Base-by-base conservation (phyloP, 2,797 vertebrate species). In the Mormyrus proboscirostris region DNA sequence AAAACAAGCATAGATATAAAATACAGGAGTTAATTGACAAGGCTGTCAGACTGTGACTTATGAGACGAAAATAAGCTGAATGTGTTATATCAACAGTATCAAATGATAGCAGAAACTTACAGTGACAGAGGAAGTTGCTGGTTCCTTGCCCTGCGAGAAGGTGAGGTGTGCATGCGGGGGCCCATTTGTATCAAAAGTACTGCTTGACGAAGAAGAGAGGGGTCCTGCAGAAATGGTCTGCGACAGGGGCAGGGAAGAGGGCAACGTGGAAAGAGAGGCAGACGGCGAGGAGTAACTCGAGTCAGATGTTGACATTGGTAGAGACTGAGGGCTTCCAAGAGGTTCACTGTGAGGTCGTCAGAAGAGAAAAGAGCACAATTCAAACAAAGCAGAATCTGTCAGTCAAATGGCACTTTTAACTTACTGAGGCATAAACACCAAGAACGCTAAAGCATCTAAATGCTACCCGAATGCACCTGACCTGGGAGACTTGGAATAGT, bases 401-500 rank as follows among this genome's bases (percentile, higher is more conserved):
- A 38, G 14, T 33, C 8, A 86, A 53, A 41, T 65, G 47, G 33
- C 7, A 14, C 0, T 49, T 33, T 29, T 38, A 85, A 14, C 6
- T 33, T 29, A 33, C 65, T 79, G 33, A 82, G 7, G 19, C 9
- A 84, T 29, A 22, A 85, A 14, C 83, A 53, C 22, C 49, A 85
- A 33, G 49, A 4, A 12, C 10, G 10, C 38, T 9, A 29, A 59
- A 1, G 53, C 14, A 50, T 3, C 53, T 7, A 73, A 4, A 90
- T 33, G 69, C 62, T 10, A 59, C 62, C 25, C 10, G 7, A 50
- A n/a, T 29, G 49, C 49, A 90, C 93, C 91, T 8, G 91, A 97
- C 98, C 97, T 97, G 91, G 97, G 93, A 90, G 97, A 94, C 92
- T 98, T 98, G 12, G 97, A 96, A 94, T 98, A 99, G 89, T 98